Percentiles rank a stretch among this genome's conserved stretches.
These are phyloP conservation scores for Lydus trimaculatus DNA, from an alignment of 2,888 invertebrate genomes.

Conservation along the genomic window DNA sequence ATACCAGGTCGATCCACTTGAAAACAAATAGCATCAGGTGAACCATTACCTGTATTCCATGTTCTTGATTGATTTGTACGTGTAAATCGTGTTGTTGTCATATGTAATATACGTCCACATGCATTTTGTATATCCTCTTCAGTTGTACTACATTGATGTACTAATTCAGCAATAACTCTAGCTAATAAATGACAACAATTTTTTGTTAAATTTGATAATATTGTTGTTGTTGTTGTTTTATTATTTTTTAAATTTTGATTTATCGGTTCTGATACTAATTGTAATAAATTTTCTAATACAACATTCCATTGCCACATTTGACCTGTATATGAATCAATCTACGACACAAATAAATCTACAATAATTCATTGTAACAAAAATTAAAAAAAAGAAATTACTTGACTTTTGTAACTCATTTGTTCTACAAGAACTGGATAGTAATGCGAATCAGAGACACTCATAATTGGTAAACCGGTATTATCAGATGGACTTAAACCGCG, in stretches of 20 bases:
- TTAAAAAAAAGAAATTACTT: slow-evolving; percentile 48
- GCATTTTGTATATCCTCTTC: slow-evolving; percentile 79
- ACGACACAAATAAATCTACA: slow-evolving; percentile 30
- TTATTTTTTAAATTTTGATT: slow-evolving; percentile 63
- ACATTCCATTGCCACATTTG: slow-evolving; percentile 64
- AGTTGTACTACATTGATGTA: slow-evolving; percentile 78
- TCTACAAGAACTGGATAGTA: slow-evolving; percentile 80
- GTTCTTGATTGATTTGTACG: slow-evolving; percentile 87
- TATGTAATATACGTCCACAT: slow-evolving; percentile 78
- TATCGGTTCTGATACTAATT: slow-evolving; percentile 83
- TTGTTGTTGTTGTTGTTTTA: slow-evolving; percentile 47
- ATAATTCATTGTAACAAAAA: slow-evolving; percentile 17
- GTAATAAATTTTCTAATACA: slow-evolving; percentile 81
- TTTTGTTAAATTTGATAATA: slow-evolving; percentile 51
- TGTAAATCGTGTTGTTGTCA: slow-evolving; percentile 90
- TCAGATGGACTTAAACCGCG: slow-evolving; percentile 72
- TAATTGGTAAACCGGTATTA: slow-evolving; percentile 72
- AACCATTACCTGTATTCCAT: slow-evolving; percentile 98
- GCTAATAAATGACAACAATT: slow-evolving; percentile 81
- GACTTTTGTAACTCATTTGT: slow-evolving; percentile 77
- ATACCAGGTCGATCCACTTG: slow-evolving; percentile 91
- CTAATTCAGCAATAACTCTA: slow-evolving; percentile 86
- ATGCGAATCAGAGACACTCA: slow-evolving; percentile 72
- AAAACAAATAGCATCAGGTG: slow-evolving; percentile 95
- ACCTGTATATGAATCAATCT: slow-evolving; percentile 58